Evolutionary conservation across 2,113 vertebrate genomes (phyloP).

Genomic region (Agapornis roseicollis): DNA sequence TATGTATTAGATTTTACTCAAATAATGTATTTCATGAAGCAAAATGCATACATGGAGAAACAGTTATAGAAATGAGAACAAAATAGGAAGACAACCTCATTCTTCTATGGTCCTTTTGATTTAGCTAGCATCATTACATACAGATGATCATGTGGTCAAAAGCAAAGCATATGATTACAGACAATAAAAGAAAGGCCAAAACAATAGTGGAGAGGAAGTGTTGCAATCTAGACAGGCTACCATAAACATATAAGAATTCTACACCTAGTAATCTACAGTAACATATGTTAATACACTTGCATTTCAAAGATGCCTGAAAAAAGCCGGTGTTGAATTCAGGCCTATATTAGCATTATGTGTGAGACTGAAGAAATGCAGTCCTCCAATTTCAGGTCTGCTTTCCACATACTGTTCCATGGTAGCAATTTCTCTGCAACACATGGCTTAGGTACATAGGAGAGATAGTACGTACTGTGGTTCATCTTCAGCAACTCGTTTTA

Average conservation of each 20-base stretch:
- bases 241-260: background rate
- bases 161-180: background rate
- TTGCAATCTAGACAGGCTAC: background rate
- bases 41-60: background rate
- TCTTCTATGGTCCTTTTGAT: background rate
- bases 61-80: background rate
- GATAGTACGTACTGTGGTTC: background rate
- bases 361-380: background rate
- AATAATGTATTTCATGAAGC: background rate
- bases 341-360: background rate
- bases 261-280: background rate
- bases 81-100: background rate
- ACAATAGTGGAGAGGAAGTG: background rate
- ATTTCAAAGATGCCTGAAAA: background rate
- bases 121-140: background rate
- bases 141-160: background rate
- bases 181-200: background rate
- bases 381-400: background rate
- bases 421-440: background rate
- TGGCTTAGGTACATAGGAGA: background rate
- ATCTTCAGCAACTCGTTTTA: background rate
- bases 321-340: background rate
- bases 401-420: background rate
- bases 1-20: background rate
- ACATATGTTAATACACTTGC: background rate